A percentile compares a stretch with the other conserved stretches of the same genome.
These are phyloP conservation scores for Sebastiscus tertius DNA, from an alignment of 2,797 vertebrate genomes.

Conservation along the genomic window DNA sequence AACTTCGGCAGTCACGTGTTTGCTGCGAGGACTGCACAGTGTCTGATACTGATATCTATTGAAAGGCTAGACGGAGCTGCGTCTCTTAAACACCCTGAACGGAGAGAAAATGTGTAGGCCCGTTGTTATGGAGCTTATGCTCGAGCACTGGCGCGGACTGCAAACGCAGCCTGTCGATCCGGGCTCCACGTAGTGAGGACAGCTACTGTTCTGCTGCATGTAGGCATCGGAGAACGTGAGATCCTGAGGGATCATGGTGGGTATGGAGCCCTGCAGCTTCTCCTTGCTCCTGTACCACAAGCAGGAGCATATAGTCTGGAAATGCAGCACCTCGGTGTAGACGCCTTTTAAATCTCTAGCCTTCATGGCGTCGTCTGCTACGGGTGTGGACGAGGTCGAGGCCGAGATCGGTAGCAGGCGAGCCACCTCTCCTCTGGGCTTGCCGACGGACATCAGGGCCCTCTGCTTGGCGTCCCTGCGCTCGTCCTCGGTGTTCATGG, in stretches of 20 bases:
- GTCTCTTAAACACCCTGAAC: conserved; percentile 89
- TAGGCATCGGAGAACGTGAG: conserved; percentile 89
- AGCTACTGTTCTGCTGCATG: conserved; percentile 85
- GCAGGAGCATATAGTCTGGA: conserved; percentile 98
- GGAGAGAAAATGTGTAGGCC: conserved; percentile 89
- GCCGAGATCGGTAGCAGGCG: conserved; percentile 61
- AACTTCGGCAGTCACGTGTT: conserved; percentile 50
- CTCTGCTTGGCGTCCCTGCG: conserved; percentile 90
- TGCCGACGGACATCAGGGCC: conserved; percentile 83
- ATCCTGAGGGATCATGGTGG: conserved; percentile 89
- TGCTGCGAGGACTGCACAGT: conserved; percentile 27
- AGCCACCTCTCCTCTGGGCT: conserved; percentile 68
- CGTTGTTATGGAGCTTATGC: conserved; percentile 90
- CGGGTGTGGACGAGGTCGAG: conserved; percentile 57
- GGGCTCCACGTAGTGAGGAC: conserved; percentile 82
- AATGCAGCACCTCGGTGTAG: conserved; percentile 94
- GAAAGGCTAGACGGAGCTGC: conserved; percentile 88
- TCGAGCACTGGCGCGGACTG: conserved; percentile 86
- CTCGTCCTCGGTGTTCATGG: conserved; percentile 96
- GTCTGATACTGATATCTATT: conserved; percentile 17
- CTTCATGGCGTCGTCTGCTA: conserved; percentile 36
- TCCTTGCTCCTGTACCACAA: conserved; percentile 95
- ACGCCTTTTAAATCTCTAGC: conserved; percentile 85
- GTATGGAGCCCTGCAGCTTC: conserved; percentile 89
- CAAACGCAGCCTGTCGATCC: conserved; percentile 90